Evolutionary conservation across 2,113 vertebrate species (phyloP).

Genomic region (Heterochromis multidens): DNA sequence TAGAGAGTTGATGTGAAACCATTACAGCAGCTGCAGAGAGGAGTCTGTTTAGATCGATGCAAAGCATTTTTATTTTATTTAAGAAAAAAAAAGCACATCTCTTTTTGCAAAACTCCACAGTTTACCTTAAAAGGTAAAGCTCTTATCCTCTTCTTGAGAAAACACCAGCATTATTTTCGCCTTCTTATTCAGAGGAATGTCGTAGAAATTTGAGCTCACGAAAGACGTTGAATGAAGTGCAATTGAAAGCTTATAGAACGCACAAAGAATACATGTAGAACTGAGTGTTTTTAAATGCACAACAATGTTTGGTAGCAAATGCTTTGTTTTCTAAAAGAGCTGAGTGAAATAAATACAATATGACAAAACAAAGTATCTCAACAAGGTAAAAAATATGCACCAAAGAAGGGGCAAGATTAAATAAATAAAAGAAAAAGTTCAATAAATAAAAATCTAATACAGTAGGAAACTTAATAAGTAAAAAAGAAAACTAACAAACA

Average conservation of each 20-base stretch:
- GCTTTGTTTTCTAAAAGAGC: no score
- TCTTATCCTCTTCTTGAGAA: neutral
- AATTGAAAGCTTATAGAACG: neutral
- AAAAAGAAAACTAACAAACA: neutral
- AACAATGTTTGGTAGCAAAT: neutral
- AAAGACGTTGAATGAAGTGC: neutral
- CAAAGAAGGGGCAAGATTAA: no score
- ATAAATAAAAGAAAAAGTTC: no score
- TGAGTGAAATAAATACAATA: no score
- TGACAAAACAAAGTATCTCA: no score
- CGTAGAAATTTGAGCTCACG: neutral
- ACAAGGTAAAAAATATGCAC: no score
- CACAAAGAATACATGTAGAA: neutral
- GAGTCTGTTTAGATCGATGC: neutral
- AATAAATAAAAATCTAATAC: no score
- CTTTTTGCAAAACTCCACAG: neutral
- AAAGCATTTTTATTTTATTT: neutral
- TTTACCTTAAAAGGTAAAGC: neutral
- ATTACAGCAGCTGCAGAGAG: neutral
- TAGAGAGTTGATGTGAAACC: constrained; percentile 27
- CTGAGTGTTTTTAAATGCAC: neutral
- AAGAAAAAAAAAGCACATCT: neutral
- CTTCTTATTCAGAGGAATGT: neutral
- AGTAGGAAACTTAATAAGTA: no score
- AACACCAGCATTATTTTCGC: neutral